Evolutionary conservation across 2,797 vertebrate species (phyloP).

Genomic region (Lacerta agilis): DNA sequence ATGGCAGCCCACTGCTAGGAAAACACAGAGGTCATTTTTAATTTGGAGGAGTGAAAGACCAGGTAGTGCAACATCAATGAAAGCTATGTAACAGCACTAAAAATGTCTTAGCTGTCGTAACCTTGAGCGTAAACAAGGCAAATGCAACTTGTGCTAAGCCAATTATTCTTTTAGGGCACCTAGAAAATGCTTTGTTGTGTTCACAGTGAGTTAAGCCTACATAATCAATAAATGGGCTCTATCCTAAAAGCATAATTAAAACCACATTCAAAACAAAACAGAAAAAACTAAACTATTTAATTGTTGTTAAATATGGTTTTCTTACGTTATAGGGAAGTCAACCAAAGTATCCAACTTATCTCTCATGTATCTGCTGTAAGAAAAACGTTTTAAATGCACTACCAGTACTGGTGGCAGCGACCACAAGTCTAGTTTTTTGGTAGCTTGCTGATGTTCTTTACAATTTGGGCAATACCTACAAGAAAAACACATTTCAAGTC

Average conservation of each 20-base stretch:
- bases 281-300: slow-evolving; percentile 10
- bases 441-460: slow-evolving; percentile 98
- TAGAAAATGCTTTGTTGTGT: background rate
- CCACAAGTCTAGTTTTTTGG: slow-evolving; percentile 98
- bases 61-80: background rate
- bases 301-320: slow-evolving; percentile 43
- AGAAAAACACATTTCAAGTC: slow-evolving; percentile 28
- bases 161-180: background rate
- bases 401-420: slow-evolving; percentile 95
- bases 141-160: background rate
- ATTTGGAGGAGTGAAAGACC: background rate
- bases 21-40: background rate
- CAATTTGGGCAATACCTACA: slow-evolving; percentile 97
- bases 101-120: background rate
- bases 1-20: background rate
- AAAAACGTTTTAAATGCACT: slow-evolving; percentile 97
- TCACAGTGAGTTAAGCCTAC: background rate
- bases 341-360: slow-evolving; percentile 98
- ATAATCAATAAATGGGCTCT: background rate
- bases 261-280: background rate
- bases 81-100: background rate
- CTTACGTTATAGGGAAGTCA: slow-evolving; percentile 94
- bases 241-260: background rate
- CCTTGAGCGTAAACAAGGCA: background rate
- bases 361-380: slow-evolving; percentile 97